phyloP scores from a whole-genome alignment of 2,888 invertebrate genomes.

The Priocnemis perturbator region DNA sequence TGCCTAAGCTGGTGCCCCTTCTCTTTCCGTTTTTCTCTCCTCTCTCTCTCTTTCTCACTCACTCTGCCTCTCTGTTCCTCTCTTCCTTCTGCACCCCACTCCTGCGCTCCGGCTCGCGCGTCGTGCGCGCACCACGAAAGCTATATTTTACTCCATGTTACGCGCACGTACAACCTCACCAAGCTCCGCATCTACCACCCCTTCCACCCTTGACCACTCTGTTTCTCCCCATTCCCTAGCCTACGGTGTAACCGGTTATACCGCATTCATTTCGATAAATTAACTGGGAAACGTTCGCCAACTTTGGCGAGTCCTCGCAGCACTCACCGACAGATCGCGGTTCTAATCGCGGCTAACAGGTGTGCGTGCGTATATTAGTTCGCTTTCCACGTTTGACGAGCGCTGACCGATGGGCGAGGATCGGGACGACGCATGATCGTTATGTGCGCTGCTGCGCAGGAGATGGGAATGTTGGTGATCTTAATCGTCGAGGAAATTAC shows the following conservation, averaged over 20 bases:
- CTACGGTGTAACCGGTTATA: conserved; percentile 41
- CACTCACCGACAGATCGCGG: too few species aligned
- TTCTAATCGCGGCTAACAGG: conserved; percentile 31
- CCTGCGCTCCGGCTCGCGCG: too few species aligned
- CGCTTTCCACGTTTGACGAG: background rate
- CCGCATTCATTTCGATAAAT: conserved; percentile 53
- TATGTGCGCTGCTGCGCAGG: too few species aligned
- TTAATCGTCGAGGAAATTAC: too few species aligned
- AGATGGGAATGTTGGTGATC: too few species aligned
- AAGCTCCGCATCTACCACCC: background rate
- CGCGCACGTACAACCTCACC: background rate
- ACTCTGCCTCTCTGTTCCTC: background rate
- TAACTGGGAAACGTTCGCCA: conserved; percentile 38
- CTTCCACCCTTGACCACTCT: conserved; percentile 5
- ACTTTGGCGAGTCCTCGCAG: conserved; percentile 30
- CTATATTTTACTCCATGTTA: conserved; percentile 1
- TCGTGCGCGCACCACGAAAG: background rate
- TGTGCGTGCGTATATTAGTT: conserved; percentile 11
- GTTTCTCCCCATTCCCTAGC: conserved; percentile 10
- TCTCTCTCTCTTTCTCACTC: background rate
- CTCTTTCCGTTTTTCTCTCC: conserved; percentile 10
- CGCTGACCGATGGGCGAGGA: background rate
- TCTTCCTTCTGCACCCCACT: background rate
- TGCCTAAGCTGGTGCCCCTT: background rate
- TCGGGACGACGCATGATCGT: too few species aligned